A percentile compares a stretch with the other conserved stretches of the same genome.
phyloP scores from a whole-genome alignment of 2,797 vertebrate species.

The Holocentrus rufus region DNA sequence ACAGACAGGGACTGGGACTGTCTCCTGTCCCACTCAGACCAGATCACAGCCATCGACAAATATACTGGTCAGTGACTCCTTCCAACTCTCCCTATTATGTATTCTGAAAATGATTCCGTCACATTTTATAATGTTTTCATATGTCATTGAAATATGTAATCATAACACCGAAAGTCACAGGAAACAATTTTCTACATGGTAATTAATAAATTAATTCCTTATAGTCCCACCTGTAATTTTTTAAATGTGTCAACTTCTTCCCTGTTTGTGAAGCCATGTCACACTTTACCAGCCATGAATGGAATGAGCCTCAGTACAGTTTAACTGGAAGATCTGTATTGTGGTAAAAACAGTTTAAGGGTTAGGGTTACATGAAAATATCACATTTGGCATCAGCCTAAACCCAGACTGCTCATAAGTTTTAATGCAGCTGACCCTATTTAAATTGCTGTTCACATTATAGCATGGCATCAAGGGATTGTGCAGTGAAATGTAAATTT shows the following conservation, averaged over 20 bases:
- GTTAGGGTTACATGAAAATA: too few relatives aligned
- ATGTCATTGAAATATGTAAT: background rate
- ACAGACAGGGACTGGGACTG: conserved; percentile 74
- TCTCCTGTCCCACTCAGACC: conserved; percentile 78
- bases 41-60: conserved; percentile 79
- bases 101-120: background rate
- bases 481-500: too few relatives aligned
- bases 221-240: background rate
- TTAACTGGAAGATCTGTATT: background rate
- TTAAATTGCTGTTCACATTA: too few relatives aligned
- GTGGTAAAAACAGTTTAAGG: background rate
- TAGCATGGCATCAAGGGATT: too few relatives aligned
- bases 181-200: background rate
- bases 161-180: too few relatives aligned
- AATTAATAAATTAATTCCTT: background rate
- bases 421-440: too few relatives aligned
- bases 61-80: conserved; percentile 77
- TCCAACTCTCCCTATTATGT: background rate
- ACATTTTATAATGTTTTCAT: background rate
- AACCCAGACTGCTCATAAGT: too few relatives aligned
- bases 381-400: too few relatives aligned
- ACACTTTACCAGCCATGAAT: background rate
- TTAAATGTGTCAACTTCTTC: background rate
- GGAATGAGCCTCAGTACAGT: background rate
- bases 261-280: background rate